Conservation (phyloP, 2,113 vertebrate genomes). For the Chinchilla lanigera region DNA sequence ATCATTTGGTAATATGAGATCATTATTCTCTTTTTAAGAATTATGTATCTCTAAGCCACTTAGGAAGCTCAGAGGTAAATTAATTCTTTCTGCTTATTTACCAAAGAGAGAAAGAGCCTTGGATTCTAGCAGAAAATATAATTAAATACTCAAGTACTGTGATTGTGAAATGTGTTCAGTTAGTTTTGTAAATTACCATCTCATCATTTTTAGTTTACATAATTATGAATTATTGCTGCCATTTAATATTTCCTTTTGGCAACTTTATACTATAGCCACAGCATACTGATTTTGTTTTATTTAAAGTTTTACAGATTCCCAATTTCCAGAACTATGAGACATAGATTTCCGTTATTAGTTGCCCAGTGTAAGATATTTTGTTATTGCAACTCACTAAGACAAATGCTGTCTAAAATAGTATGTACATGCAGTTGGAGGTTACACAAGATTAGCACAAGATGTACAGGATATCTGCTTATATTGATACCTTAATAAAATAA, state of each 20-base stretch:
- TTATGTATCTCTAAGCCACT: not conserved
- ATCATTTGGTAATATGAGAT: not conserved
- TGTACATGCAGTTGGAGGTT: not conserved
- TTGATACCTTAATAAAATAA: not conserved
- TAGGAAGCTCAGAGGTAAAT: not conserved
- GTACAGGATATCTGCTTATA: not conserved
- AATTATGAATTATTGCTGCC: conserved; percentile 13
- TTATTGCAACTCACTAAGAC: not conserved
- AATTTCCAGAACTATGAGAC: not conserved
- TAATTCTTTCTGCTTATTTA: not conserved
- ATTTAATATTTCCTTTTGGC: conserved; percentile 14
- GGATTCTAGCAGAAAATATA: conserved; percentile 20
- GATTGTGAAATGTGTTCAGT: not conserved
- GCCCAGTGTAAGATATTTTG: not conserved
- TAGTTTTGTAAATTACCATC: conserved; percentile 24
- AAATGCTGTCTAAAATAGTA: not conserved
- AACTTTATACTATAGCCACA: conserved; percentile 30
- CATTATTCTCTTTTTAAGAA: conserved; percentile 28
- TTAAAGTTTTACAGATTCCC: not conserved
- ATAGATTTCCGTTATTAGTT: not conserved
- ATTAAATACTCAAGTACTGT: not conserved
- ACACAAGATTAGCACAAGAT: not conserved
- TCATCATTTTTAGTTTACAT: not conserved
- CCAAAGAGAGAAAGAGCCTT: not conserved
- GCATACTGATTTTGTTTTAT: not conserved